These are phyloP conservation scores for Nemurella pictetii DNA, from an alignment of 2,888 invertebrate genomes.

Conservation along the genomic window DNA sequence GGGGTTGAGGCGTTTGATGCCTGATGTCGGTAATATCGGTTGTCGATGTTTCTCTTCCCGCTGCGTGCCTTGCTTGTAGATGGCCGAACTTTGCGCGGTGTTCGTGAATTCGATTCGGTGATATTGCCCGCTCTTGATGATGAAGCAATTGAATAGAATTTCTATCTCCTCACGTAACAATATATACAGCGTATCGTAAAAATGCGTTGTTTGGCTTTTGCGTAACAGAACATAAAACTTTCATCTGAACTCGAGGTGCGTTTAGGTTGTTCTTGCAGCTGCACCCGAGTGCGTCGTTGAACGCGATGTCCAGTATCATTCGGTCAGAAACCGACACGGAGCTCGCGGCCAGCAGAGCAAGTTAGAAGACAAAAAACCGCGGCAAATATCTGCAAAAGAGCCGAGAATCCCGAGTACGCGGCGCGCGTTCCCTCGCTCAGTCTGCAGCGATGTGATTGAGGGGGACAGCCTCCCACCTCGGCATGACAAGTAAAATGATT, in stretches of 20 bases:
- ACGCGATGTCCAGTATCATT: too few relatives aligned
- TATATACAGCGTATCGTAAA: not conserved
- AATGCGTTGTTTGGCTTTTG: not conserved
- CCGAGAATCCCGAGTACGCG: not conserved
- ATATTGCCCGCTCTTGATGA: not conserved
- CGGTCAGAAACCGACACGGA: too few relatives aligned
- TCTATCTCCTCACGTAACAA: not conserved
- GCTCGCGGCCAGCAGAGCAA: too few relatives aligned
- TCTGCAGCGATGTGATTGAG: not conserved
- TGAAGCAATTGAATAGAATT: not conserved
- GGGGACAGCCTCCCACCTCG: not conserved
- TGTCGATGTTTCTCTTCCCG: not conserved
- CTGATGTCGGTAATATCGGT: not conserved
- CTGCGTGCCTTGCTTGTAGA: not conserved
- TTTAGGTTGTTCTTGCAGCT: too few relatives aligned
- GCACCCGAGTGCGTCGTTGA: too few relatives aligned
- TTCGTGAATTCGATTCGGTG: not conserved
- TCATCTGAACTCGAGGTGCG: too few relatives aligned
- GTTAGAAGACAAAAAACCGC: not conserved
- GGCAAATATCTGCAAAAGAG: not conserved
- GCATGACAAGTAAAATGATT: constrained; percentile 28
- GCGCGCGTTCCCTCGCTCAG: not conserved
- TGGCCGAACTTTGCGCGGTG: not conserved
- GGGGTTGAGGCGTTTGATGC: not conserved
- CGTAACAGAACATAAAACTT: too few relatives aligned